Evolutionary conservation across 2,888 invertebrate genomes (phyloP).

Genomic region (Ennomos quercinarius): DNA sequence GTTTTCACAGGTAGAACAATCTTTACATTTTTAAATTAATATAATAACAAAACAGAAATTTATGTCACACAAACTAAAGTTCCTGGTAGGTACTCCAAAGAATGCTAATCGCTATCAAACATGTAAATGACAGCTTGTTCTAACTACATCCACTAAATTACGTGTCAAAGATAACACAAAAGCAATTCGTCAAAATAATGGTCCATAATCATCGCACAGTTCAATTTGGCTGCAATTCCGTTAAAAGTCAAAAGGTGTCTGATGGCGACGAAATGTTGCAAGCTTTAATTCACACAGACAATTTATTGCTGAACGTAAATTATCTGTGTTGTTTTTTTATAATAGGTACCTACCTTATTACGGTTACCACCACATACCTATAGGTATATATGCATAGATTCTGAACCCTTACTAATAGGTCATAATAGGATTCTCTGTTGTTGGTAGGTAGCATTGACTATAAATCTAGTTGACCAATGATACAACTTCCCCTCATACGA

Average conservation of each 20-base stretch:
- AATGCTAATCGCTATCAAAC: background rate
- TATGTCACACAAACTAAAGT: no score
- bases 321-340: no score
- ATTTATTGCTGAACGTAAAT: no score
- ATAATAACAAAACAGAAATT: no score
- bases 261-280: slow-evolving; percentile 13
- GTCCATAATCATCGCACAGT: slow-evolving; percentile 12
- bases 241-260: slow-evolving; percentile 19
- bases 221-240: slow-evolving; percentile 22
- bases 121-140: background rate
- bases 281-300: slow-evolving; percentile 26
- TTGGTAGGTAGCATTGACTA: slow-evolving; percentile 20
- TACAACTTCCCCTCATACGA: background rate
- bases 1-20: no score
- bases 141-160: slow-evolving; percentile 4
- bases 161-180: slow-evolving; percentile 11
- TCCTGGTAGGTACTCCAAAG: no score
- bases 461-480: slow-evolving; percentile 4
- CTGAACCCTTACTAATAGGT: no score
- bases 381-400: no score
- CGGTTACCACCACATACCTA: no score
- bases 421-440: no score
- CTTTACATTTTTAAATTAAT: no score
- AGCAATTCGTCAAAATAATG: slow-evolving; percentile 22
- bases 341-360: no score